Percentiles rank a stretch among this genome's conserved stretches.
phyloP scores from a whole-genome alignment of 37 sponge, comb jelly and placozoan species.

The Tethya wilhelma region DNA sequence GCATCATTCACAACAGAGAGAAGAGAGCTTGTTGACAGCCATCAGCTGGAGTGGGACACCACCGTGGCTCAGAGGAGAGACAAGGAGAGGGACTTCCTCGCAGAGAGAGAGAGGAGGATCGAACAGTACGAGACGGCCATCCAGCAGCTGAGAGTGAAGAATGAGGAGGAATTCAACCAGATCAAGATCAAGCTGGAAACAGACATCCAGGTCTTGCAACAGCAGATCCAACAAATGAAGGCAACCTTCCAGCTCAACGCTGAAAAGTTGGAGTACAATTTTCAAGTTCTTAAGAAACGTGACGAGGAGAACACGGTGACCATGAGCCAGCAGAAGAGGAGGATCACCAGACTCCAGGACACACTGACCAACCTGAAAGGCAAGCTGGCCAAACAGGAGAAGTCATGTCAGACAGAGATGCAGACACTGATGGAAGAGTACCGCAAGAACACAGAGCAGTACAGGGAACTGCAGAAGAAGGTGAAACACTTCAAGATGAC shows the following conservation, averaged over 20 bases:
- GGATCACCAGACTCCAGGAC: conserved; percentile 94
- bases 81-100: conserved; percentile 74
- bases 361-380: conserved; percentile 70
- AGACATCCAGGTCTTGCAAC: conserved; percentile 93
- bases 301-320: conserved; percentile 98
- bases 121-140: conserved; percentile 81
- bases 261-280: conserved; percentile 98
- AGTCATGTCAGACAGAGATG: conserved; percentile 61
- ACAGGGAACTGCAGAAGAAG: conserved; percentile 93
- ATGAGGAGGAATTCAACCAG: conserved; percentile 89
- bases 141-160: conserved; percentile 79
- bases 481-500: conserved; percentile 81
- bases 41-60: conserved; percentile 69
- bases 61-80: conserved; percentile 39
- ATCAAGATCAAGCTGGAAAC: conserved; percentile 96
- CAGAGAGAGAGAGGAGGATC: conserved; percentile 73
- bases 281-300: conserved; percentile 95
- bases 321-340: conserved; percentile 95
- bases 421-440: conserved; percentile 85
- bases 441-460: conserved; percentile 91
- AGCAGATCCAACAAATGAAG: conserved; percentile 97
- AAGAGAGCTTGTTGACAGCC: conserved; percentile 55
- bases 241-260: conserved; percentile 98
- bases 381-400: conserved; percentile 77
- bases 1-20: conserved; percentile 74